Evolutionary conservation across 2,113 vertebrate species (phyloP), one percentile per base, ranked within the genome.

Genomic region (Corynorhinus townsendii): DNA sequence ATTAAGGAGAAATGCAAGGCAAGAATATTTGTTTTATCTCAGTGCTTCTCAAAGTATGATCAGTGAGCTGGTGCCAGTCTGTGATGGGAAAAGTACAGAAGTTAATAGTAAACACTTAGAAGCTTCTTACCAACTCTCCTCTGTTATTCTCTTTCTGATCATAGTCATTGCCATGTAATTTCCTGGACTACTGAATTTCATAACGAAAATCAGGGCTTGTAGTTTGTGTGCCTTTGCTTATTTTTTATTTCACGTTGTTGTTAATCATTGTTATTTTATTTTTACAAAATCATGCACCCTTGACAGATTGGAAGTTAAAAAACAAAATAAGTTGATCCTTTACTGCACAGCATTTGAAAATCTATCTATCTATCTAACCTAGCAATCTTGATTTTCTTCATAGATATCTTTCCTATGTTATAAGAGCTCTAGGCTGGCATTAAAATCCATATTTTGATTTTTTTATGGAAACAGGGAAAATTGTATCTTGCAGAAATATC

Each of bases 291-390:
- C 64, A 38, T 88, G 33, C 15, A 71, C 82, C 22, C 1, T 95
- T 89, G 15, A 71, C 7, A 68, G 30, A 38, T 88, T 91, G 35
- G 45, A 94, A 91, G 91, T 90, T 73, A 81, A 90, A 92, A 83
- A 83, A 47, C 47, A 68, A 76, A 92, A 90, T 54, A 71, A 88
- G 80, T 62, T 73, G 22, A 3, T 30, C 19, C 20, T 85, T 71
- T 24, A 64, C 30, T 80, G 5, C 11, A 75, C 2, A 86, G 5
- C 3, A 45, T 38, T 94, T 80, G 56, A 76, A 30, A 86, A 86
- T 43, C 47, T 62, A 54, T 73, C 35, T 54, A 54, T 52, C 52
- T 52, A 56, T 56, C 56, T 59, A 59, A 28, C 24, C 26, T 28
- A 62, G 26, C 11, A 9, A 62, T 62, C 43, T 76, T 47, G 28